A percentile compares a stretch with the other conserved stretches of the same genome.
Conservation (phyloP, 2,888 invertebrate species). For the Sphaeridia pumilis region DNA sequence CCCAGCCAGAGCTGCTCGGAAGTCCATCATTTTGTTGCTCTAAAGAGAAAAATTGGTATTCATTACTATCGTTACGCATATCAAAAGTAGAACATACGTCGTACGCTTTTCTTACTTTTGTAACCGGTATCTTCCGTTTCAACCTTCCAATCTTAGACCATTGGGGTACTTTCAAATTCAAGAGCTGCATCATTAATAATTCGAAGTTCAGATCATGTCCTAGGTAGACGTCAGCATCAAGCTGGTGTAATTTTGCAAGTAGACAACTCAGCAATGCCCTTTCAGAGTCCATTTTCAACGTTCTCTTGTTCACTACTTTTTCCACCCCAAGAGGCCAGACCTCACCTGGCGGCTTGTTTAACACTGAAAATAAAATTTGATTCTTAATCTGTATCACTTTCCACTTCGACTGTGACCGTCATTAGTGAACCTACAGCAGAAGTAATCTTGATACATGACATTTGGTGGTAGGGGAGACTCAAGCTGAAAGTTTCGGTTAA, state of each 20-base stretch:
- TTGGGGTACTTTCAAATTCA: constrained; percentile 59
- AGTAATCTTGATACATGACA: constrained; percentile 68
- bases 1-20: constrained; percentile 48
- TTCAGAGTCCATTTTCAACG: constrained; percentile 55
- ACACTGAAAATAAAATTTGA: no score
- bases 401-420: background rate
- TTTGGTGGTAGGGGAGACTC: constrained; percentile 44
- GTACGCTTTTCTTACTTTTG: constrained; percentile 43
- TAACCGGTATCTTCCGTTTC: constrained; percentile 54
- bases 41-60: no score
- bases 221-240: constrained; percentile 88
- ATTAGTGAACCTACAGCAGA: constrained; percentile 53
- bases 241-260: constrained; percentile 67
- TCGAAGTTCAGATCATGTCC: constrained; percentile 91
- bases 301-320: constrained; percentile 48
- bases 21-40: constrained; percentile 36
- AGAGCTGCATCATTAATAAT: constrained; percentile 72
- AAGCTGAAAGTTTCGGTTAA: constrained; percentile 65
- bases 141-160: constrained; percentile 87
- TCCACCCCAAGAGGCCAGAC: constrained; percentile 76
- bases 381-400: no score
- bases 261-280: constrained; percentile 76
- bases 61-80: no score
- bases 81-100: no score
- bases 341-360: constrained; percentile 65